Conservation (phyloP, 64 coral and sea anemone species). For the Actinia tenebrosa region DNA sequence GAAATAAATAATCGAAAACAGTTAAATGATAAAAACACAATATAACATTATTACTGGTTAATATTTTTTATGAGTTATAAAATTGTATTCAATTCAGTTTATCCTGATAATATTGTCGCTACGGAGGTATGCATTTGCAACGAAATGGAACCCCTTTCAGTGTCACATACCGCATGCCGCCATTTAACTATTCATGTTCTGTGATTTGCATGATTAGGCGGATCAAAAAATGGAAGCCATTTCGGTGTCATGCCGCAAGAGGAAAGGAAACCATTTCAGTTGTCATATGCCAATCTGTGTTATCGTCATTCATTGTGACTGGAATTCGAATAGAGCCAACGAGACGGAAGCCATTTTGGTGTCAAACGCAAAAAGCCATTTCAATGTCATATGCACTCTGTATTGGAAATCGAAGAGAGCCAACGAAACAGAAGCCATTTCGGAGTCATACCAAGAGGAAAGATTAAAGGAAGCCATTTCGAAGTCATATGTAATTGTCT, state of each 20-base stretch:
- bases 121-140: no score
- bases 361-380: neutral
- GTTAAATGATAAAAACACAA: neutral
- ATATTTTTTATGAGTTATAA: neutral
- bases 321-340: no score
- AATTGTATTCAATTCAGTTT: no score
- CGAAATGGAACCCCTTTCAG: no score
- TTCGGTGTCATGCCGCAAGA: neutral
- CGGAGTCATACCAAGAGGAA: no score
- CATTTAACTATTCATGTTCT: neutral
- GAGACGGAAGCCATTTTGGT: neutral
- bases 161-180: no score
- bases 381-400: neutral
- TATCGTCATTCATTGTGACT: neutral
- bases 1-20: neutral
- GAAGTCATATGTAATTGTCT: neutral
- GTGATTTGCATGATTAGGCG: neutral
- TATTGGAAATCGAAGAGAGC: neutral
- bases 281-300: neutral
- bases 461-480: neutral
- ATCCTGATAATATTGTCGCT: no score
- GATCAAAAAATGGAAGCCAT: neutral
- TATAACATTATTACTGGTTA: neutral
- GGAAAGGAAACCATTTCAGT: neutral
- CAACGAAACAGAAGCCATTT: neutral